phyloP scores from a whole-genome alignment of 2,113 vertebrate genomes.

The Pseudopipra pipra region DNA sequence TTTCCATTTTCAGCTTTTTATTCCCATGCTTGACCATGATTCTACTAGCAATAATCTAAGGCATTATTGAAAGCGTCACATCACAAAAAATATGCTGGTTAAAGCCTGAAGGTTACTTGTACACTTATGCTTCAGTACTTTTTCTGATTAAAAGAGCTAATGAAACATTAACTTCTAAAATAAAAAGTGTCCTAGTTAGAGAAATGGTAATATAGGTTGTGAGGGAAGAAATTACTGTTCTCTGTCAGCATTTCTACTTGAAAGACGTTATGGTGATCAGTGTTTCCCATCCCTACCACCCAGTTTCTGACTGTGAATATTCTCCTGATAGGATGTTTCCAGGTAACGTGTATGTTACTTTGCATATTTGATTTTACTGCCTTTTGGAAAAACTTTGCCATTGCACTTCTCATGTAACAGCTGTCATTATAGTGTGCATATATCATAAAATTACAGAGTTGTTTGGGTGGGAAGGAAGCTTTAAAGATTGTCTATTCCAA shows the following conservation, averaged over 20 bases:
- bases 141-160: constrained; percentile 1
- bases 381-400: neutral
- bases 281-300: neutral
- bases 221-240: neutral
- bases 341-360: neutral
- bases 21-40: neutral
- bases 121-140: neutral
- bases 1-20: neutral
- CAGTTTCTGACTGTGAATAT: neutral
- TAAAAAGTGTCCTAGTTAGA: neutral
- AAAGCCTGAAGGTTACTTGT: neutral
- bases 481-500: neutral
- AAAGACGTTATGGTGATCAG: neutral
- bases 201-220: neutral
- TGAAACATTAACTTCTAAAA: neutral
- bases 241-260: neutral
- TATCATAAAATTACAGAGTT: neutral
- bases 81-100: neutral
- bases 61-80: neutral
- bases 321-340: neutral
- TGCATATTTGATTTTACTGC: neutral
- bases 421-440: neutral
- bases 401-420: neutral
- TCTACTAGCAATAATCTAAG: neutral
- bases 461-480: neutral